Evolutionary conservation across 1,140 invertebrate genomes (phyloP).

Genomic region (Microplitis demolitor): DNA sequence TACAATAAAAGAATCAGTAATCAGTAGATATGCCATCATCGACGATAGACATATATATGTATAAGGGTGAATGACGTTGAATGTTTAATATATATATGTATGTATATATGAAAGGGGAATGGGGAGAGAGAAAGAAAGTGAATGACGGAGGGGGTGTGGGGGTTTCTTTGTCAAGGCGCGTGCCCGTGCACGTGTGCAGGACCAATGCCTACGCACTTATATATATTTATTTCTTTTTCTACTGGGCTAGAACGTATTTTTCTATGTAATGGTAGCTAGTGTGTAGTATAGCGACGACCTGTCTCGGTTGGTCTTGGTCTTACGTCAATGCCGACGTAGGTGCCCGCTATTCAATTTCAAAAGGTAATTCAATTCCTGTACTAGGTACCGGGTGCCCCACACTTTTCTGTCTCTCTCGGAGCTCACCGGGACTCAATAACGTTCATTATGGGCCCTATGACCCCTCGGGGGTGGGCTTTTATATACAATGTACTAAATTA

Average conservation of each 20-base stretch:
- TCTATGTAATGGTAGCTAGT: background rate
- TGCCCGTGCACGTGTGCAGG: conserved; percentile 54
- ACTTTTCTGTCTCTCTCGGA: background rate
- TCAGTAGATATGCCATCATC: no score
- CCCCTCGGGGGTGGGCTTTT: background rate
- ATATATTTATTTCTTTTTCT: background rate
- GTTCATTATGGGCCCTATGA: background rate
- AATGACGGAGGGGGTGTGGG: conserved; percentile 30
- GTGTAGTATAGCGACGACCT: background rate
- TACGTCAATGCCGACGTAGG: background rate
- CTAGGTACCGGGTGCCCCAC: background rate
- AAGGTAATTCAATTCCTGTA: conserved; percentile 16
- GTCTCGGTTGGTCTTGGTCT: background rate
- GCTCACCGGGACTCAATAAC: background rate
- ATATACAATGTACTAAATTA: conserved; percentile 17
- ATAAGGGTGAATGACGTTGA: background rate
- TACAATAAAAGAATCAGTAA: no score
- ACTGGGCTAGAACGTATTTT: background rate
- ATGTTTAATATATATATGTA: background rate
- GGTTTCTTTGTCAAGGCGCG: conserved; percentile 51
- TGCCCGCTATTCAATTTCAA: conserved; percentile 13
- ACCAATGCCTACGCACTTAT: conserved; percentile 43
- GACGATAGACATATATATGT: no score
- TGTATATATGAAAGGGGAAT: conserved; percentile 7
- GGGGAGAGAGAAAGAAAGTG: conserved; percentile 17